These are phyloP conservation scores for Oreortyx pictus DNA, from an alignment of 2,797 vertebrate genomes.

Conservation along the genomic window DNA sequence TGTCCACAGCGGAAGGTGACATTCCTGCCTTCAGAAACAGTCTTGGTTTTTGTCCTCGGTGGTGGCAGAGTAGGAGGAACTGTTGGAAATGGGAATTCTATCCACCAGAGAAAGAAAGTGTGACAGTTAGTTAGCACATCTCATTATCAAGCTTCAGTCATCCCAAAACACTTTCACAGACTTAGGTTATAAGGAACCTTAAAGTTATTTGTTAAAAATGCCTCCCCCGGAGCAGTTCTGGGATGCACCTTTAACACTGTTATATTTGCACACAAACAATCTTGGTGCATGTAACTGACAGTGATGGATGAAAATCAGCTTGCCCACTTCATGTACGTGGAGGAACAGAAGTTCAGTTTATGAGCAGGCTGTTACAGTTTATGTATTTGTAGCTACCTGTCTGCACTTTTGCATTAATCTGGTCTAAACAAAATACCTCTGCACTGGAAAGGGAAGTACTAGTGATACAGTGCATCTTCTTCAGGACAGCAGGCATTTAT, in stretches of 20 bases:
- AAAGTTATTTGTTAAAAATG: neutral
- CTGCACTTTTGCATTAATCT: neutral
- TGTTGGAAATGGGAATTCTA: constrained; percentile 95
- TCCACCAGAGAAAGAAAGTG: neutral
- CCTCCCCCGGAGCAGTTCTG: neutral
- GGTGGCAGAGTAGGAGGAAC: constrained; percentile 86
- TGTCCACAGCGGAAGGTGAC: constrained; percentile 96
- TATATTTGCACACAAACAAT: neutral
- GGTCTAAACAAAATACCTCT: neutral
- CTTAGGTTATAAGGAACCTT: neutral
- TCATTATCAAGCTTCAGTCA: neutral
- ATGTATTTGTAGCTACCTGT: neutral
- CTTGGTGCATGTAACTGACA: neutral
- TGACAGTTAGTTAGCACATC: neutral
- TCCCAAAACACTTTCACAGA: neutral
- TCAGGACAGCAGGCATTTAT: neutral
- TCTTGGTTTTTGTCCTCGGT: constrained; percentile 90
- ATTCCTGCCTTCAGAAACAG: constrained; percentile 91
- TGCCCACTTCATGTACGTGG: rapidly evolving
- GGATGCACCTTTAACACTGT: rapidly evolving
- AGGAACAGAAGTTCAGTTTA: rapidly evolving
- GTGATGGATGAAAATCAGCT: neutral
- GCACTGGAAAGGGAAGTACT: neutral
- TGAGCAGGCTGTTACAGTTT: neutral
- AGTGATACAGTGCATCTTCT: rapidly evolving